Base-by-base conservation (phyloP, 2,888 invertebrate genomes). In the Ditylenchus weischeri region DNA sequence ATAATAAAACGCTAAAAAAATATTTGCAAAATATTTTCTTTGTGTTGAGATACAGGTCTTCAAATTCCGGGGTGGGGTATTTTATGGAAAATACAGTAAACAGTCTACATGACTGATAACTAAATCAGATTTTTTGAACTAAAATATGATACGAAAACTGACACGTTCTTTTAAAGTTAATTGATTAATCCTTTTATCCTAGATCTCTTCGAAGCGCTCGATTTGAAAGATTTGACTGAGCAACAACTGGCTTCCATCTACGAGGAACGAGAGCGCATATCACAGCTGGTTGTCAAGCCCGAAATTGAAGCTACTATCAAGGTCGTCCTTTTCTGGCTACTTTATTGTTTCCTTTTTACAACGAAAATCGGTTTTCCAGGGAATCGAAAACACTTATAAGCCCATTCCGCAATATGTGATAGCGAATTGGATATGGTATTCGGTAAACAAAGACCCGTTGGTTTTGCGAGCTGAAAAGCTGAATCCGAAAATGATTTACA, bases 391-490 rank as follows among this genome's bases (percentile, higher is more conserved):
- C 47, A 48, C 23, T 3, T 47, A 47, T n/a, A 62, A 62, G 48
- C 23, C 43, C 23, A 62, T 62, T 18, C 62, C 62, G 19, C 62
- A 62, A n/a, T 62, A 62, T 62, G 43, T 47, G 6, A 62, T 62
- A 47, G 62, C 62, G 5, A 36, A 47, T 29, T 62, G 62, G 68
- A 38, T 65, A 58, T 49, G 49, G 38, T 57, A 51, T 49, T 65
- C 68, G 21, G 64, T 65, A 11, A 66, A 43, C 50, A 64, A 68
- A 50, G 68, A 68, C 35, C 68, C 68, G 19, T 13, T 68, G 10
- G 19, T 67, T 29, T 43, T 43, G 59, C 50, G 59, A 38, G 49
- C 38, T 19, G 35, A 62, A 23, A 38, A 48, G 19, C 43, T 62
- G 4, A 62, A 47, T 47, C 18, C 43, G 49, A 48, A 62, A 18